These are phyloP conservation scores for Synanthedon tipuliformis DNA, from an alignment of 2,888 invertebrate genomes.

Conservation along the genomic window DNA sequence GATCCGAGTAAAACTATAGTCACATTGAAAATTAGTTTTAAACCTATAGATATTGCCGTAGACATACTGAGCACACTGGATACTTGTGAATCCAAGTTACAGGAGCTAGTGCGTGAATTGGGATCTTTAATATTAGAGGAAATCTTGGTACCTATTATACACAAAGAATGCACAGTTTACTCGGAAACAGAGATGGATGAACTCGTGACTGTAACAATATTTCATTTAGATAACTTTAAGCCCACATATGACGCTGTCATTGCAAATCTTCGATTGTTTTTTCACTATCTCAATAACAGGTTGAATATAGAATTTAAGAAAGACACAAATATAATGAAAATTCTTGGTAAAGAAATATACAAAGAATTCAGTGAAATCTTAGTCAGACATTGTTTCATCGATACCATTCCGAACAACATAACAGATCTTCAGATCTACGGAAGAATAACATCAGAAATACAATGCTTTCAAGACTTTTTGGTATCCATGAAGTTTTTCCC, in stretches of 20 bases:
- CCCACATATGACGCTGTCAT: conserved; percentile 68
- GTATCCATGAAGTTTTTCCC: conserved; percentile 71
- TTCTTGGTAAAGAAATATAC: conserved; percentile 68
- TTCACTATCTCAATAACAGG: conserved; percentile 69
- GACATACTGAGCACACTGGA: conserved; percentile 51
- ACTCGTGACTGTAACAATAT: conserved; percentile 38
- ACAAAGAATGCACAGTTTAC: conserved; percentile 49
- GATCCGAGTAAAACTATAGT: conserved; percentile 30
- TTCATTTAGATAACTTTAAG: conserved; percentile 42
- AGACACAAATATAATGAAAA: conserved; percentile 52
- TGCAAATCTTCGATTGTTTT: conserved; percentile 64
- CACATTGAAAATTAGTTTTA: conserved; percentile 41
- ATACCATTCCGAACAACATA: conserved; percentile 81
- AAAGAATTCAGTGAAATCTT: conserved; percentile 73
- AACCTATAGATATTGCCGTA: conserved; percentile 23
- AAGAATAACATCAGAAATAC: conserved; percentile 72
- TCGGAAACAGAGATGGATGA: conserved; percentile 46
- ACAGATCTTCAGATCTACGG: conserved; percentile 76
- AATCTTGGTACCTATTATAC: conserved; percentile 71
- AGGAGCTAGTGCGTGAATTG: conserved; percentile 66
- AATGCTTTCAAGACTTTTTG: conserved; percentile 75
- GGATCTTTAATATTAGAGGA: conserved; percentile 68
- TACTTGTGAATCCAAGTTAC: conserved; percentile 40
- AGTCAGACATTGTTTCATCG: conserved; percentile 78
- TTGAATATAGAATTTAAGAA: conserved; percentile 60